Evolutionary conservation across 2,113 vertebrate species (phyloP).

Genomic region (Aphyosemion australe): DNA sequence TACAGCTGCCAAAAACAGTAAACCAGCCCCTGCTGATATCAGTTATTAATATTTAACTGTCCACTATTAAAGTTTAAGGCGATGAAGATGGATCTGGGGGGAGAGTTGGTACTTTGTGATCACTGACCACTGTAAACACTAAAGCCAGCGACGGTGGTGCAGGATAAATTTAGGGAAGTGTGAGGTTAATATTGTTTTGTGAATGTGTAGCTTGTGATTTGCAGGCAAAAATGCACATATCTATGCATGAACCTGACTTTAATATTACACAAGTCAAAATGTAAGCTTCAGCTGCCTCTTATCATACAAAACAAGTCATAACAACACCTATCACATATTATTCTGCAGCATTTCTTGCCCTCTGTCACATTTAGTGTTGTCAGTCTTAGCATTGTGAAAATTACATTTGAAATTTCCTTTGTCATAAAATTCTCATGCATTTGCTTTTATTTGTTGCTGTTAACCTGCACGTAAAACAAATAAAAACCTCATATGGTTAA

Average conservation of each 20-base stretch:
- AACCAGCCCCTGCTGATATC: slow-evolving; percentile 76
- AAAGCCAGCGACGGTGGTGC: slow-evolving; percentile 68
- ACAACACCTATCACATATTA: slow-evolving; percentile 9
- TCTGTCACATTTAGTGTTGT: slow-evolving; percentile 75
- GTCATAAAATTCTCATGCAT: slow-evolving; percentile 76
- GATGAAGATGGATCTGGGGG: slow-evolving; percentile 69
- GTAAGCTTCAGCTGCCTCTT: not conserved
- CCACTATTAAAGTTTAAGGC: slow-evolving; percentile 79
- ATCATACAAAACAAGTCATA: slow-evolving; percentile 14
- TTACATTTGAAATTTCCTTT: slow-evolving; percentile 68
- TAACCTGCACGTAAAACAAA: slow-evolving; percentile 72
- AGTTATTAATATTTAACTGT: slow-evolving; percentile 84
- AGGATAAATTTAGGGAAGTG: slow-evolving; percentile 58
- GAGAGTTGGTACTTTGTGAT: slow-evolving; percentile 68
- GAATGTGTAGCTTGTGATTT: not conserved
- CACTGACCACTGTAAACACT: slow-evolving; percentile 69
- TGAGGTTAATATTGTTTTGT: slow-evolving; percentile 29
- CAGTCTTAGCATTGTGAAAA: slow-evolving; percentile 71
- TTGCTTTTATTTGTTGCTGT: slow-evolving; percentile 76
- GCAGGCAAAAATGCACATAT: not conserved
- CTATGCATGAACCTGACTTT: slow-evolving; percentile 14
- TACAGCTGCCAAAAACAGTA: slow-evolving; percentile 77
- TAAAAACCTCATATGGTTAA: slow-evolving; percentile 79
- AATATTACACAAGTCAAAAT: not conserved
- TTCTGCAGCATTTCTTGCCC: slow-evolving; percentile 26